Percentiles rank a stretch among this genome's conserved stretches.
phyloP scores from a whole-genome alignment of 2,113 vertebrate genomes.

The Etheostoma cragini region DNA sequence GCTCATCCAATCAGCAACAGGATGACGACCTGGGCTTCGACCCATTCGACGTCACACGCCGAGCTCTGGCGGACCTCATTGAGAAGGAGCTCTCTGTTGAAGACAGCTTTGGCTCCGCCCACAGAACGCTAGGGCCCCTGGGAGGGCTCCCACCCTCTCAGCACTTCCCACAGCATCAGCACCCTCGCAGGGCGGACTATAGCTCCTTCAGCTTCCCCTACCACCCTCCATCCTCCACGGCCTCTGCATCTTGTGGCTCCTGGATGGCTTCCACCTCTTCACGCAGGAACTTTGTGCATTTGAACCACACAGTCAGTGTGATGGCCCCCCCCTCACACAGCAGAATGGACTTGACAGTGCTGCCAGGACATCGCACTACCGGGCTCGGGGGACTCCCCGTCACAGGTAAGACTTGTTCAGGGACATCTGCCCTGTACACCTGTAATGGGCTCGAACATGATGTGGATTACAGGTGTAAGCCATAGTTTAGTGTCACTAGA shows the following conservation, averaged over 20 bases:
- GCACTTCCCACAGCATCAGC: conserved; percentile 10
- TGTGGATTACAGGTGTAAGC: neutral
- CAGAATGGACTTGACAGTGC: conserved; percentile 94
- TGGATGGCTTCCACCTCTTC: conserved; percentile 90
- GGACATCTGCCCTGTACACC: neutral
- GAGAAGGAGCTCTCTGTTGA: conserved; percentile 23
- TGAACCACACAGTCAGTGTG: conserved; percentile 67
- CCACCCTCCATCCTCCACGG: conserved; percentile 86
- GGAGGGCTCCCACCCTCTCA: neutral
- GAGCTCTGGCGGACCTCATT: conserved; percentile 23
- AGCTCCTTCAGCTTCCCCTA: conserved; percentile 90
- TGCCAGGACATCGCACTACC: conserved; percentile 90
- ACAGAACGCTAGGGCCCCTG: neutral
- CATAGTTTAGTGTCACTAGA: too few species aligned
- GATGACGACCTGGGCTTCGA: conserved; percentile 95
- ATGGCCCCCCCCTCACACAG: conserved; percentile 88
- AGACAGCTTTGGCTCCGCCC: neutral
- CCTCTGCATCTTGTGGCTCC: conserved; percentile 89
- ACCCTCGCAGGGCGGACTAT: conserved; percentile 1
- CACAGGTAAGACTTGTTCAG: conserved; percentile 86
- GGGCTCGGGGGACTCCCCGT: conserved; percentile 93
- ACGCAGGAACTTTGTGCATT: conserved; percentile 85
- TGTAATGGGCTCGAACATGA: neutral
- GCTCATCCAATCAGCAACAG: conserved; percentile 92
- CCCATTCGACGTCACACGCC: conserved; percentile 70